phyloP scores from a whole-genome alignment of 1,140 invertebrate species.

The Globodera ellingtonae region DNA sequence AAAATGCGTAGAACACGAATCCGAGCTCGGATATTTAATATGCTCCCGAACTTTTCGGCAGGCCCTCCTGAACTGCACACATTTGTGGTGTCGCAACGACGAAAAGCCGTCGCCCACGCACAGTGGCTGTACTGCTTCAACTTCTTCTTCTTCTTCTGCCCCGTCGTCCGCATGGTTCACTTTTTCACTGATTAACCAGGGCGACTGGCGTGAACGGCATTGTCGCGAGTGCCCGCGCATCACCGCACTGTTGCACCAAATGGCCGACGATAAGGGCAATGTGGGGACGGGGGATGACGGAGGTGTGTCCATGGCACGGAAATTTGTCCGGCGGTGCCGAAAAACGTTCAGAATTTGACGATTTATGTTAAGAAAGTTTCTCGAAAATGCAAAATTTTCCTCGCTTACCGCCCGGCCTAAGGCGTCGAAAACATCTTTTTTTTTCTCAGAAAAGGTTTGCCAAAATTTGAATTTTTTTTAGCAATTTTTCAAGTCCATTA shows the following conservation, averaged over 20 bases:
- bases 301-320: background rate
- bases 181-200: conserved; percentile 33
- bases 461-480: no score
- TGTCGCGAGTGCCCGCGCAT: conserved; percentile 31
- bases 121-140: background rate
- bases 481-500: no score
- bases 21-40: background rate
- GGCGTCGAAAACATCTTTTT: no score
- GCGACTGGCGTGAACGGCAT: conserved; percentile 33
- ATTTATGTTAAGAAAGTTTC: no score
- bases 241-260: conserved; percentile 25
- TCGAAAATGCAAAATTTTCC: no score
- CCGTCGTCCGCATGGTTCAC: conserved; percentile 21
- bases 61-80: conserved; percentile 16
- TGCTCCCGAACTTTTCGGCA: background rate
- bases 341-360: no score
- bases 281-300: background rate
- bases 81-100: conserved; percentile 35
- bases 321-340: background rate
- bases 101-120: background rate
- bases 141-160: no score
- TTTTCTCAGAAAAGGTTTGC: no score
- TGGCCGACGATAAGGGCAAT: background rate
- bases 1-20: no score
- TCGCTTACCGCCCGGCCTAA: no score